phyloP scores from a whole-genome alignment of 2,888 invertebrate species.

The Dryomyza anilis region DNA sequence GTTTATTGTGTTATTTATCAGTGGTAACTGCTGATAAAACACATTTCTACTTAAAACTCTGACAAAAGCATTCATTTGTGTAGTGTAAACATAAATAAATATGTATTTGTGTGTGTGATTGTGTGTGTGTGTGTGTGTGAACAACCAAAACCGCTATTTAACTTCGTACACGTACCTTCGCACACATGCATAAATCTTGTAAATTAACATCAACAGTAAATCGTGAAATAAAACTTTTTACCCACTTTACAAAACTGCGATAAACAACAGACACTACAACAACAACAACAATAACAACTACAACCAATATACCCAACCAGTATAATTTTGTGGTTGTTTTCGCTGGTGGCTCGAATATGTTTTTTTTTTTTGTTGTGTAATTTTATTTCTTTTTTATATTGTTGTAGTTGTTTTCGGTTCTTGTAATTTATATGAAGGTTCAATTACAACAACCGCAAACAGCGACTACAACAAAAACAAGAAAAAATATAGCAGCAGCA shows the following conservation, averaged over 20 bases:
- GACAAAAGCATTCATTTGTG: no score
- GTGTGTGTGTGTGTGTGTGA: no score
- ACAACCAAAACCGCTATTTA: no score
- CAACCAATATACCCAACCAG: no score
- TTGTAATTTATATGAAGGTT: slow-evolving; percentile 18
- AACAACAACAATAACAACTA: no score
- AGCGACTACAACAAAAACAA: neutral
- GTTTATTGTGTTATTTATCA: no score
- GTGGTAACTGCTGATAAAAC: no score
- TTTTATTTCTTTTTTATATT: neutral
- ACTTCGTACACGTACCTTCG: neutral
- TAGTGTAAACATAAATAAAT: neutral
- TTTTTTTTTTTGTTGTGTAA: neutral
- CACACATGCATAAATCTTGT: slow-evolving; percentile 20
- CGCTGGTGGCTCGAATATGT: no score
- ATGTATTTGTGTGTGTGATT: no score
- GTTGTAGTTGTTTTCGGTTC: neutral
- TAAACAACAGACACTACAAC: neutral
- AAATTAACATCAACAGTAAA: slow-evolving; percentile 21
- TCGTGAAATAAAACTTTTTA: slow-evolving; percentile 16
- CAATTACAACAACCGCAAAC: slow-evolving; percentile 17
- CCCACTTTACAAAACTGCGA: neutral
- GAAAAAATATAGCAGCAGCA: neutral
- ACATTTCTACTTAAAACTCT: no score
- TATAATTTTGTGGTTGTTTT: no score